Evolutionary conservation across 2,113 vertebrate genomes (phyloP).

Genomic region (Xyrauchen texanus): DNA sequence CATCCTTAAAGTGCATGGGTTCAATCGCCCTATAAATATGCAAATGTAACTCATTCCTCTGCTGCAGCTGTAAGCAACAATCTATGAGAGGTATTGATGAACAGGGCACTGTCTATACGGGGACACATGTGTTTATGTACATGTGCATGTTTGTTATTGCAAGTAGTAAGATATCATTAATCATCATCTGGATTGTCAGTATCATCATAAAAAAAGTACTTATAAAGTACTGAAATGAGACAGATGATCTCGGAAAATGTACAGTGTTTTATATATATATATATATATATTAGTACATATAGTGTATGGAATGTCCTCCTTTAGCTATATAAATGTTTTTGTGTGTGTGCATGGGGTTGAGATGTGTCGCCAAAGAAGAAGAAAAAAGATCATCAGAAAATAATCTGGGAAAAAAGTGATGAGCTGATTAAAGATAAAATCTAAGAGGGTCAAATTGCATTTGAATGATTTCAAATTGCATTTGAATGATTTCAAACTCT

Average conservation of each 20-base stretch:
- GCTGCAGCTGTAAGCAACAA: constrained; percentile 67
- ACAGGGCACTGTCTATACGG: constrained; percentile 54
- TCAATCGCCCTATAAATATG: constrained; percentile 75
- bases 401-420: no score
- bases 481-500: constrained; percentile 13
- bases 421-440: no score
- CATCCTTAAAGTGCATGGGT: constrained; percentile 69
- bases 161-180: constrained; percentile 1
- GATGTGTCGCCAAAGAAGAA: no score
- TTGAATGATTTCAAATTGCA: constrained; percentile 3
- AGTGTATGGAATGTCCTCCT: no score
- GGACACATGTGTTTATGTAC: constrained; percentile 15
- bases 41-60: constrained; percentile 72
- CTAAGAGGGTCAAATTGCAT: no score
- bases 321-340: no score
- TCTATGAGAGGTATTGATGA: constrained; percentile 76
- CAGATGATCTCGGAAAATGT: no score
- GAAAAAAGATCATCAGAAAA: no score
- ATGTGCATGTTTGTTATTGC: constrained; percentile 43
- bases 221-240: no score
- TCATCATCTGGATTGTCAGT: not conserved
- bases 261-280: no score
- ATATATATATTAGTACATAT: no score
- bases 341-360: no score
- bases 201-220: constrained; percentile 3